Percentiles rank a stretch among this genome's conserved stretches.
These are phyloP conservation scores for Pipistrellus kuhlii DNA, from an alignment of 2,797 vertebrate genomes.

Conservation along the genomic window DNA sequence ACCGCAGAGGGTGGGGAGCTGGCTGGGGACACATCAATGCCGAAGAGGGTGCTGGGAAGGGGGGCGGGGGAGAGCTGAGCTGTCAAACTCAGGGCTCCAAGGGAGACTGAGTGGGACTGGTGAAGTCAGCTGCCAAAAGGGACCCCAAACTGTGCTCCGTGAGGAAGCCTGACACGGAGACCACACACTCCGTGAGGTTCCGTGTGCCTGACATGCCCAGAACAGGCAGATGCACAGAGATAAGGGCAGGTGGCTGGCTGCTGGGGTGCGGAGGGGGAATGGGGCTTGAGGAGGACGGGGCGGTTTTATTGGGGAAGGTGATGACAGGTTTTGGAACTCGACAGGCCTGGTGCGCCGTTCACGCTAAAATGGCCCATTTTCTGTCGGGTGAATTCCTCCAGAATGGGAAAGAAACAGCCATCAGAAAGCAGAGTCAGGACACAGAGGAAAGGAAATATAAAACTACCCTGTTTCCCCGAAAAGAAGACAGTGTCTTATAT, in stretches of 20 bases:
- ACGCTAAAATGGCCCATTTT: not conserved
- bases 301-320: not conserved
- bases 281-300: fast-evolving
- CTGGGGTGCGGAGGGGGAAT: fast-evolving
- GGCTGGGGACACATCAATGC: not conserved
- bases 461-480: not conserved
- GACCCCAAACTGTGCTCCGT: not conserved
- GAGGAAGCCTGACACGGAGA: not conserved
- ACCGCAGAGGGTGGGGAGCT: fast-evolving
- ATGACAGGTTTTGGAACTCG: not conserved
- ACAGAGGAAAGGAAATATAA: not conserved
- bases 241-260: fast-evolving
- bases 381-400: not conserved
- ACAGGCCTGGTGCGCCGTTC: not conserved
- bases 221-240: not conserved
- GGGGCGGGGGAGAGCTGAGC: not conserved
- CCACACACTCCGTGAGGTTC: fast-evolving
- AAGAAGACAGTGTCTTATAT: too few species aligned
- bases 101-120: not conserved
- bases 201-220: too few species aligned
- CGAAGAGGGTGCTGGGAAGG: not conserved
- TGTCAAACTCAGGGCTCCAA: not conserved
- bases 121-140: not conserved
- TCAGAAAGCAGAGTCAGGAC: not conserved
- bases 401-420: too few species aligned